Conservation (phyloP, 2,888 invertebrate genomes). For the Gasteruption jaculator region DNA sequence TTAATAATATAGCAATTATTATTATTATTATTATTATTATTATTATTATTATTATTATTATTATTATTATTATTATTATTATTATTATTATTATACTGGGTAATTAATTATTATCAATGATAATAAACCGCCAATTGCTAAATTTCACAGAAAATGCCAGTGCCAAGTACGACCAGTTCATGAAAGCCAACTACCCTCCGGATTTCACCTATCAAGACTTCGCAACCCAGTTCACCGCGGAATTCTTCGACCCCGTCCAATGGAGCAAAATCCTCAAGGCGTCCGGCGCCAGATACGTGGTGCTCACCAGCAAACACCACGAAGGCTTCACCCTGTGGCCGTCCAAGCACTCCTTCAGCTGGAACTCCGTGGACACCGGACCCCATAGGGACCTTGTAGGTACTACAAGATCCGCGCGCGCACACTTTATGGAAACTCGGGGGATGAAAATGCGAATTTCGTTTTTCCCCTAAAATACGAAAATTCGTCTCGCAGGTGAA, state of each 20-base stretch:
- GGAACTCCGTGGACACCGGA: slow-evolving; percentile 62
- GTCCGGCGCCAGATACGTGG: slow-evolving; percentile 80
- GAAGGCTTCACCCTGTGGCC: slow-evolving; percentile 65
- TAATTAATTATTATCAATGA: background rate
- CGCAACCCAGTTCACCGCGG: slow-evolving; percentile 81
- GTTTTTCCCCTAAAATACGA: background rate
- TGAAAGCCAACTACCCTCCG: slow-evolving; percentile 79
- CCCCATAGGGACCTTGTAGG: slow-evolving; percentile 67
- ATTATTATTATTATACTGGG: too few relatives aligned
- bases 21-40: slow-evolving; percentile 1
- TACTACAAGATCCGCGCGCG: slow-evolving; percentile 24
- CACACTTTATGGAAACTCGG: background rate
- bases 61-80: background rate
- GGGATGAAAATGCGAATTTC: background rate
- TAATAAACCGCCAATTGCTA: background rate
- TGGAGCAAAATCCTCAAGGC: slow-evolving; percentile 81
- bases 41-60: too few relatives aligned
- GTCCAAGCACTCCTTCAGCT: slow-evolving; percentile 62
- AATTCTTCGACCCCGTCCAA: slow-evolving; percentile 77
- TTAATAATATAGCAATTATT: background rate
- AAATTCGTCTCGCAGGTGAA: slow-evolving; percentile 54
- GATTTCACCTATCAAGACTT: slow-evolving; percentile 90
- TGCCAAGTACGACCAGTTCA: slow-evolving; percentile 60
- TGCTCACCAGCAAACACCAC: slow-evolving; percentile 64
- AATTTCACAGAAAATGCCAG: slow-evolving; percentile 43